These are phyloP conservation scores for Tachysurus fulvidraco DNA, from an alignment of 2,113 vertebrate species.

Conservation along the genomic window DNA sequence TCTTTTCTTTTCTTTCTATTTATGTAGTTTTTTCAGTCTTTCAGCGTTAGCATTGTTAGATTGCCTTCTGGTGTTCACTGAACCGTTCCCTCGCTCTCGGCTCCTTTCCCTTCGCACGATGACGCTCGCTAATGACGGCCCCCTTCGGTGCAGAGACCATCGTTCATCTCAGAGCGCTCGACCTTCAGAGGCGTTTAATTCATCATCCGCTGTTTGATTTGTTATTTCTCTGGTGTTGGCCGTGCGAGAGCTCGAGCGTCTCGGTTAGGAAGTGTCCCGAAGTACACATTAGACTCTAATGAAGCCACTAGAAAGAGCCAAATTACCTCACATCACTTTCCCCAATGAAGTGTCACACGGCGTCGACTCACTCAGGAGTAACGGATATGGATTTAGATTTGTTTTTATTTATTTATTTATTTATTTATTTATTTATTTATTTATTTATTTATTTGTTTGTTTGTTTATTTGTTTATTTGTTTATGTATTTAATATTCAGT, in stretches of 20 bases:
- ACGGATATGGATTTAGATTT: constrained; percentile 1
- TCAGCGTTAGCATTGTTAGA: constrained; percentile 20
- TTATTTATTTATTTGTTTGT: no score
- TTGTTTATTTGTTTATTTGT: no score
- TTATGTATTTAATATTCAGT: no score
- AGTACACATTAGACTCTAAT: constrained; percentile 58
- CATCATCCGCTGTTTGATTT: constrained; percentile 62
- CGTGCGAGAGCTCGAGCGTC: constrained; percentile 69
- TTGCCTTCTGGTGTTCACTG: background rate
- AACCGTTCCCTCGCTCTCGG: background rate
- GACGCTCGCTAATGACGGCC: background rate
- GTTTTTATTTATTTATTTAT: constrained; percentile 46
- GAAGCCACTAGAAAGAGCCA: constrained; percentile 46
- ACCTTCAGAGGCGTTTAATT: constrained; percentile 74
- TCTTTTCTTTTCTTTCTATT: no score
- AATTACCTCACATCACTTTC: constrained; percentile 47
- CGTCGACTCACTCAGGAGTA: constrained; percentile 40
- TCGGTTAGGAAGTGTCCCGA: constrained; percentile 56
- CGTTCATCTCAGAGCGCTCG: constrained; percentile 65
- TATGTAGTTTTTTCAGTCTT: background rate
- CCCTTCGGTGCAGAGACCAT: constrained; percentile 37
- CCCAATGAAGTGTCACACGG: constrained; percentile 29
- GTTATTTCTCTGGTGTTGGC: constrained; percentile 43
- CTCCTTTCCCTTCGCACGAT: background rate
- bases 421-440: no score